Base-by-base conservation (phyloP, 1,140 invertebrate species). In the Eupeodes corollae region DNA sequence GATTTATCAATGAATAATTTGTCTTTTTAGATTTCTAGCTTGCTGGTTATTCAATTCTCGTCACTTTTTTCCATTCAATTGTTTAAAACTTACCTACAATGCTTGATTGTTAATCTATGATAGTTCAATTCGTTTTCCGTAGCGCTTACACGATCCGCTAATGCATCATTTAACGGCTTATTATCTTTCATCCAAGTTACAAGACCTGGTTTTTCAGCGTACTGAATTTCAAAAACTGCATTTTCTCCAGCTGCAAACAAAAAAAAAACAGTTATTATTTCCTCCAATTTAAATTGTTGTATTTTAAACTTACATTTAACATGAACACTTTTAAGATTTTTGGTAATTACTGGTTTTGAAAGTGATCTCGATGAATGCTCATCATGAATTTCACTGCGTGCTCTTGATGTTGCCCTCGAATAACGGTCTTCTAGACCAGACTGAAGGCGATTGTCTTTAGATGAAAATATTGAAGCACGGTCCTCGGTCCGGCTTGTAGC, bases 161-260 rank as follows among this genome's bases (percentile, higher is more conserved):
- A 68, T 47, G 74, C 77, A 56, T 87, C 86, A 32, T 83, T 79
- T 47, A 95, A 56, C 0, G 83, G 82, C 67, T 84, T 82, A 65
- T 92, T 93, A 66, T 92, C 86, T 64, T 91, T 93, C 43, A 93
- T 67, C 91, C 91, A 97, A 33, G 81, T 83, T 42, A 95, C 77
- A 19, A 73, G 71, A 3, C 72, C 65, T 3, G 72, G 59, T 58
- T 77, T 71, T 50, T 79, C 71, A 43, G 73, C 64, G 35, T 92
- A 75, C 51, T 82, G 76, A 59, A 89, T 89, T 67, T 88, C 86
- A 65, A 97, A 92, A 42, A 74, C 69, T 12, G 86, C 87, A 53
- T 78, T 83, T 59, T 93, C 88, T 42, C 91, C 91, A 64, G 88
- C 91, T 89, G 16, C 6, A n/a, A 16, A 14, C 5, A 16, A 12